Evolutionary conservation across 2,113 vertebrate species (phyloP).

Genomic region (Perccottus glenii): DNA sequence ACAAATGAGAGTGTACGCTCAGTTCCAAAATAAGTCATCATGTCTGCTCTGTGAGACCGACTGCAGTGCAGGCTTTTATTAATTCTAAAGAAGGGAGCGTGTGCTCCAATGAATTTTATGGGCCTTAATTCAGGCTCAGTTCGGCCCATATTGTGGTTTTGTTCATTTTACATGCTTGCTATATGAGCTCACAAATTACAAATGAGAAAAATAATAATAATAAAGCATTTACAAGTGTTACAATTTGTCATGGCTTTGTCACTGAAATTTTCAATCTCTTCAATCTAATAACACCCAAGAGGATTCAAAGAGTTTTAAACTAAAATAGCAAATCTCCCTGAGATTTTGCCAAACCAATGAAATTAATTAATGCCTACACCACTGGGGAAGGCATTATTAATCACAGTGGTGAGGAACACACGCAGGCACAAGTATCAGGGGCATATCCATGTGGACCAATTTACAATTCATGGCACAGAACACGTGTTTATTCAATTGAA

Average conservation of each 20-base stretch:
- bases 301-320: slow-evolving; percentile 35
- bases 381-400: slow-evolving; percentile 75
- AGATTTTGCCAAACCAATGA: slow-evolving; percentile 62
- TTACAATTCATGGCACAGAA: slow-evolving; percentile 41
- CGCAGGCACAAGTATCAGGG: slow-evolving; percentile 35
- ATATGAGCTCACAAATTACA: not conserved
- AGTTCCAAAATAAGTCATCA: slow-evolving; percentile 31
- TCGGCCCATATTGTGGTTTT: slow-evolving; percentile 4
- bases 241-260: not conserved
- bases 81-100: slow-evolving; percentile 15
- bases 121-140: slow-evolving; percentile 8
- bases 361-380: slow-evolving; percentile 74
- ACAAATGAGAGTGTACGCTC: not conserved
- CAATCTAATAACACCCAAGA: slow-evolving; percentile 26
- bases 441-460: slow-evolving; percentile 16
- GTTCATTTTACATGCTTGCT: not conserved
- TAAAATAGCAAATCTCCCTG: slow-evolving; percentile 40
- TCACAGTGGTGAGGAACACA: slow-evolving; percentile 68
- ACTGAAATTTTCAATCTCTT: slow-evolving; percentile 1
- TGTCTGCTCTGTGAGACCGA: slow-evolving; percentile 36
- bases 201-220: not conserved
- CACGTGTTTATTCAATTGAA: slow-evolving; percentile 12
- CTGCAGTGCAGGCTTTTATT: slow-evolving; percentile 36
- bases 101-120: slow-evolving; percentile 25
- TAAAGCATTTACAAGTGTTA: not conserved